These are phyloP conservation scores for Galeopsomyia nigrocyanea DNA, from an alignment of 2,888 invertebrate genomes.

Conservation along the genomic window DNA sequence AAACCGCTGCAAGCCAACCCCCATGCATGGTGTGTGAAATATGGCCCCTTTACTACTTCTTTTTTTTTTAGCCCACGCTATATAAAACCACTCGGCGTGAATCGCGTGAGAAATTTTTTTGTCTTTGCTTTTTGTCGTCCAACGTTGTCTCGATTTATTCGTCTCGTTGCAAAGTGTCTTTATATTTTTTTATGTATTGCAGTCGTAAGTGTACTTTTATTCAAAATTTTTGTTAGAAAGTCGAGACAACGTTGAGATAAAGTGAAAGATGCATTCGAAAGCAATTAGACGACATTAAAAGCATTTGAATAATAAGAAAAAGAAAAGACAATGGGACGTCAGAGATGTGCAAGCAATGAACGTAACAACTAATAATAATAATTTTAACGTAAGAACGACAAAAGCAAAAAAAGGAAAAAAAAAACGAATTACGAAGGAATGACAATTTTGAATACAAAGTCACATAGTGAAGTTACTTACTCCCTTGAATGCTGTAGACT, in stretches of 20 bases:
- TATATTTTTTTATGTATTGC: slow-evolving; percentile 29
- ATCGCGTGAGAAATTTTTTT: slow-evolving; percentile 30
- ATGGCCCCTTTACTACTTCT: slow-evolving; percentile 46
- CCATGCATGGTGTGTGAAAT: slow-evolving; percentile 56
- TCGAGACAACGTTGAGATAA: slow-evolving; percentile 22
- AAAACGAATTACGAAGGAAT: slow-evolving; percentile 10
- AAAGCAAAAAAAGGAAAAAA: too few relatives aligned
- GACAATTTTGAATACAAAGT: slow-evolving; percentile 31
- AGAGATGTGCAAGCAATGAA: slow-evolving; percentile 21
- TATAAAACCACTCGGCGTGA: slow-evolving; percentile 24
- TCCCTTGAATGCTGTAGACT: slow-evolving; percentile 62
- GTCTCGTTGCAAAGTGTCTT: not conserved
- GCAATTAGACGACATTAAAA: slow-evolving; percentile 33
- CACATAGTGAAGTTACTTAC: slow-evolving; percentile 48
- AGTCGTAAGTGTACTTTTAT: slow-evolving; percentile 11
- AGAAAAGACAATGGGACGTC: slow-evolving; percentile 34
- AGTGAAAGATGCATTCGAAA: slow-evolving; percentile 24
- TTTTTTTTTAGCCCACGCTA: slow-evolving; percentile 42
- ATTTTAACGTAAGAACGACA: too few relatives aligned
- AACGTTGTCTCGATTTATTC: slow-evolving; percentile 33
- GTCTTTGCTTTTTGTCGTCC: slow-evolving; percentile 42
- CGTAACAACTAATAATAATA: slow-evolving; percentile 12
- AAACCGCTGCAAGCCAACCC: slow-evolving; percentile 45
- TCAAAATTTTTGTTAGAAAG: slow-evolving; percentile 40
- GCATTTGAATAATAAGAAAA: slow-evolving; percentile 15